A percentile compares a stretch with the other conserved stretches of the same genome.
Evolutionary conservation across 2,113 vertebrate genomes (phyloP).

Genomic region (Brienomyrus longianalis): DNA sequence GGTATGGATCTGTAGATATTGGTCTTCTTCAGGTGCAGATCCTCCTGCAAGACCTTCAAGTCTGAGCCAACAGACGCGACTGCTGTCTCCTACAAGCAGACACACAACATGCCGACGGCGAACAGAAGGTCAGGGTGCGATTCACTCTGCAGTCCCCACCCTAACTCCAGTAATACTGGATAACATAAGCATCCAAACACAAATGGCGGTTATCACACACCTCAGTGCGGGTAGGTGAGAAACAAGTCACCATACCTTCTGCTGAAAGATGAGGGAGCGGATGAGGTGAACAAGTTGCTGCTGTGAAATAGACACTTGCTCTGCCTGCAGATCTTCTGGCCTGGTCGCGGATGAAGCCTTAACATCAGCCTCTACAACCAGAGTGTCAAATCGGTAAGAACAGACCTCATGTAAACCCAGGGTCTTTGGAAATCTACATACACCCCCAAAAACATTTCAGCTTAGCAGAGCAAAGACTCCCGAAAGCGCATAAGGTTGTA

Average conservation of each 20-base stretch:
- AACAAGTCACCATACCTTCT: slow-evolving; percentile 43
- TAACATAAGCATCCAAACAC: not conserved
- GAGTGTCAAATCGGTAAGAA: not conserved
- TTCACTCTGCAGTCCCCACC: not conserved
- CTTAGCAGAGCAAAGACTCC: not conserved
- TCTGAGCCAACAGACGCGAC: slow-evolving; percentile 32
- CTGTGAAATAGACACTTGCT: slow-evolving; percentile 38
- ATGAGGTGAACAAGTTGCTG: slow-evolving; percentile 56
- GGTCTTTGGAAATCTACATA: not conserved
- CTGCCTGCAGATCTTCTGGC: slow-evolving; percentile 40
- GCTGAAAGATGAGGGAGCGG: slow-evolving; percentile 50
- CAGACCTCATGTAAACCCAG: not conserved
- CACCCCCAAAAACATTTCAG: not conserved
- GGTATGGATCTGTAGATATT: slow-evolving; percentile 64
- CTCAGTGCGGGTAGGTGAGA: not conserved
- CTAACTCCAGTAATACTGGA: not conserved
- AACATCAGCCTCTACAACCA: slow-evolving; percentile 38
- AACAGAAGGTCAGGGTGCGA: not conserved
- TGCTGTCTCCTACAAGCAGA: slow-evolving; percentile 39
- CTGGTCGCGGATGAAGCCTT: slow-evolving; percentile 26
- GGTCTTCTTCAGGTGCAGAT: slow-evolving; percentile 56
- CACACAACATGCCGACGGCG: not conserved
- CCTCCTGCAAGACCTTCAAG: slow-evolving; percentile 55
- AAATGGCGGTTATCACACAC: not conserved
- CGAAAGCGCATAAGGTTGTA: not conserved